Conservation (phyloP, 2,797 vertebrate species). For the Lagocephalus sceleratus region DNA sequence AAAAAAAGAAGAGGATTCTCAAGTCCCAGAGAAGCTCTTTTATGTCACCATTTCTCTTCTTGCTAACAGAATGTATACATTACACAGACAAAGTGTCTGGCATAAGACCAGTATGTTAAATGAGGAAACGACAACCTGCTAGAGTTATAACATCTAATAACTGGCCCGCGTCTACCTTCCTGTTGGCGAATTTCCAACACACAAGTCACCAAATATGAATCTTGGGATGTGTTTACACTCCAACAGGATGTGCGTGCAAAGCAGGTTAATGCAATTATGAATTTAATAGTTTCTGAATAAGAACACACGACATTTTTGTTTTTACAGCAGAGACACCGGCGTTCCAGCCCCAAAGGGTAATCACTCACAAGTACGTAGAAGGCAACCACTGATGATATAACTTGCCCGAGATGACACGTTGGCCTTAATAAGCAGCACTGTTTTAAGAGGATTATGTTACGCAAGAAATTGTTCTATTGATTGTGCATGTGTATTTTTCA, state of each 20-base stretch:
- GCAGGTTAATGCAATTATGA: not conserved
- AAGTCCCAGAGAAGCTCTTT: conserved; percentile 35
- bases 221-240: not conserved
- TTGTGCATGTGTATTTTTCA: conserved; percentile 2
- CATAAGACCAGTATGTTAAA: conserved; percentile 13
- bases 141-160: conserved; percentile 1
- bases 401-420: not conserved
- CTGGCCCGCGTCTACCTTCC: not conserved
- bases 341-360: too few relatives aligned
- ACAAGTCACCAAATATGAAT: conserved; percentile 2
- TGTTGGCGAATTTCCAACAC: not conserved
- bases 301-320: not conserved
- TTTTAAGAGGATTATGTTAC: not conserved
- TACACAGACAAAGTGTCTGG: not conserved
- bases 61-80: conserved; percentile 20
- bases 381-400: not conserved
- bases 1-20: conserved; percentile 64
- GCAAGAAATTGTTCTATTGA: conserved; percentile 3
- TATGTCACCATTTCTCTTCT: conserved; percentile 34
- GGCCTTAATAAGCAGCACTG: not conserved
- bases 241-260: conserved; percentile 2
- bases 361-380: too few relatives aligned
- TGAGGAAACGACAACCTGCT: conserved; percentile 14
- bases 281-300: not conserved
- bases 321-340: not conserved